Evolutionary conservation across 2,113 vertebrate species (phyloP).

Genomic region (Pachycephala philippinensis): DNA sequence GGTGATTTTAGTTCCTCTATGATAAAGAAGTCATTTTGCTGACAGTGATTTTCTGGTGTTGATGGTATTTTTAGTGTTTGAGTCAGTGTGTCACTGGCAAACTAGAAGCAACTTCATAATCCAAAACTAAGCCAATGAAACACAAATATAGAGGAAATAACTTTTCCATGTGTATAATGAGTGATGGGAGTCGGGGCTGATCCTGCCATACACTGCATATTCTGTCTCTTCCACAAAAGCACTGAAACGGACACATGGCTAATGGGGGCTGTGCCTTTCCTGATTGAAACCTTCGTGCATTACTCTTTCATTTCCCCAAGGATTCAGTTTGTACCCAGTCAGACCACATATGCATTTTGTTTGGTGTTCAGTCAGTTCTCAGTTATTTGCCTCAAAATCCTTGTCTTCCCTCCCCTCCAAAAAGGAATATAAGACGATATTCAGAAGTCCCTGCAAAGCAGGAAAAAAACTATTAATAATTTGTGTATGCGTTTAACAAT

Average conservation of each 20-base stretch:
- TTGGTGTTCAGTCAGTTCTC: neutral
- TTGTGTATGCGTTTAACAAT: neutral
- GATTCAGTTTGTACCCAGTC: neutral
- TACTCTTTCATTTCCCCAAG: neutral
- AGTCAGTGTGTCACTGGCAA: neutral
- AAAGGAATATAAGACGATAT: neutral
- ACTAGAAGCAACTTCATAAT: neutral
- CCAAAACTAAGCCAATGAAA: neutral
- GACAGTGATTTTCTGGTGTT: neutral
- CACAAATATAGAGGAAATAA: neutral
- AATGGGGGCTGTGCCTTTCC: neutral
- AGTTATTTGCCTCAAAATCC: neutral
- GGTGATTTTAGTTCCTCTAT: neutral
- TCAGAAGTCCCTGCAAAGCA: neutral
- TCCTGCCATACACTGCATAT: neutral
- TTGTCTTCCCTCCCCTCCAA: neutral
- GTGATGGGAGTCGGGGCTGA: neutral
- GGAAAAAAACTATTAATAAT: neutral
- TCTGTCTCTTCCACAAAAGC: neutral
- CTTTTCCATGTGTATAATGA: accelerated
- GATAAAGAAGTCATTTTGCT: neutral
- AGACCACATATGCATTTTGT: neutral
- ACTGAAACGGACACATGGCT: neutral
- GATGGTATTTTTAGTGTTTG: neutral
- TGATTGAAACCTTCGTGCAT: neutral